A percentile compares a stretch with the other conserved stretches of the same genome.
Evolutionary conservation across 2,797 vertebrate genomes (phyloP).

Genomic region (Myiotriccus ornatus): DNA sequence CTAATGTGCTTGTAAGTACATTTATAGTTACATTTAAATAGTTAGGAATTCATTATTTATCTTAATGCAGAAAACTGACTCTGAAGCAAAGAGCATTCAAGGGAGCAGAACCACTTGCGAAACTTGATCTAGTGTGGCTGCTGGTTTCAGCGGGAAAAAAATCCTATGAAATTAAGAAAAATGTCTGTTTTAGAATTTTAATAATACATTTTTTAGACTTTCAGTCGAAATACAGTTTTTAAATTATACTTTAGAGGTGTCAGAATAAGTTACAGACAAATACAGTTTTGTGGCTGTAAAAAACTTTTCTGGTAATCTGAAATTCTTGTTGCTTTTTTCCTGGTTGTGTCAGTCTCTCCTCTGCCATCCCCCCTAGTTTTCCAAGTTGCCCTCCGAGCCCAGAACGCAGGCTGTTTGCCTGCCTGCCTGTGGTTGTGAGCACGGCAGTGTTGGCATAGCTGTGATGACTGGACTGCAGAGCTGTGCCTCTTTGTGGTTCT

Average conservation of each 20-base stretch:
- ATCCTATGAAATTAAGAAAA: background rate
- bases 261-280: background rate
- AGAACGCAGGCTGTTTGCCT: background rate
- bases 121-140: background rate
- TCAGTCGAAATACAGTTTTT: fast-evolving
- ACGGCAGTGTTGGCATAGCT: background rate
- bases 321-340: background rate
- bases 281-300: background rate
- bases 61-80: background rate
- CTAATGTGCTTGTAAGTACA: background rate
- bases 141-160: background rate
- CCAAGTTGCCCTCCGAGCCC: background rate
- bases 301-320: background rate
- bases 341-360: background rate
- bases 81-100: background rate
- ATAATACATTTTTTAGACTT: background rate
- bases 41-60: background rate
- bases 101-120: background rate
- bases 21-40: background rate
- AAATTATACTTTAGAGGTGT: background rate
- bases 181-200: background rate
- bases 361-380: background rate
- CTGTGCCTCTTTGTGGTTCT: background rate
- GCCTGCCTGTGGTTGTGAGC: background rate
- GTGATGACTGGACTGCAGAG: background rate